Conservation (phyloP, 2,888 invertebrate species). For the Escarpia spicata region DNA sequence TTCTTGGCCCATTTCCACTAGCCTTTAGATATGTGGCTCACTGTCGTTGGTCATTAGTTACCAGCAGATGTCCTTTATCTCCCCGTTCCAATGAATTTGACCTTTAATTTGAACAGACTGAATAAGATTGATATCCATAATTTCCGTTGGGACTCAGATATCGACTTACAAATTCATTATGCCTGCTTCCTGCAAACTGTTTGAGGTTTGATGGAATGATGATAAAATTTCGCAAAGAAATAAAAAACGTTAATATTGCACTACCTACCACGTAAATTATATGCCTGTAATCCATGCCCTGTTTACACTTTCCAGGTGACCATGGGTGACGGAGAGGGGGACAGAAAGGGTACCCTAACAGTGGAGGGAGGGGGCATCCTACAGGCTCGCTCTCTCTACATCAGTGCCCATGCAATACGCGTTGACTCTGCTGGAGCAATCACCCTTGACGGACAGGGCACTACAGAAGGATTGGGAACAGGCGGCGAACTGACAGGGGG, state of each 20-base stretch:
- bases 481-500: neutral
- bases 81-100: neutral
- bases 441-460: neutral
- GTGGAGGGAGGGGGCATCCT: neutral
- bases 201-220: no score
- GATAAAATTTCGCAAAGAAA: no score
- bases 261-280: no score
- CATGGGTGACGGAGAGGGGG: neutral
- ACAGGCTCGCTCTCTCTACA: neutral
- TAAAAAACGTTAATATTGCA: no score
- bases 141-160: neutral
- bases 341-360: neutral
- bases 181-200: no score
- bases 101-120: neutral
- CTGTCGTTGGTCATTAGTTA: neutral
- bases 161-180: neutral
- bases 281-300: no score
- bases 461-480: neutral
- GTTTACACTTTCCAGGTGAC: neutral
- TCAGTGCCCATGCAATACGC: neutral
- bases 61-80: no score
- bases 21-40: neutral
- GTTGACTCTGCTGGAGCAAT: neutral
- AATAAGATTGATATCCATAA: neutral
- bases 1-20: neutral